These are phyloP conservation scores for Masnerella sp. DNA, from an alignment of 2,888 invertebrate species.

Conservation along the genomic window DNA sequence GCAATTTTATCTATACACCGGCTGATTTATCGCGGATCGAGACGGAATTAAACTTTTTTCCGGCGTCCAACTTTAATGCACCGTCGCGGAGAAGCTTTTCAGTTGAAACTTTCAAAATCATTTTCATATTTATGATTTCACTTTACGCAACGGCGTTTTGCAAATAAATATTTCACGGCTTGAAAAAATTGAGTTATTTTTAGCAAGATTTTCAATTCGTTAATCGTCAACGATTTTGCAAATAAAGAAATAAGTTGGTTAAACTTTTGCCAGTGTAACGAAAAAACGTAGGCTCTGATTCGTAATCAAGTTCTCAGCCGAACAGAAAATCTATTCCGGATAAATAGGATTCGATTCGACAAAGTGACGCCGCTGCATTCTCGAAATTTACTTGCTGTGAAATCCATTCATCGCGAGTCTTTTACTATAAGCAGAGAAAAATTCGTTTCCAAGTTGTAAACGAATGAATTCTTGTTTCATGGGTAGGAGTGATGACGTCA, in stretches of 20 bases:
- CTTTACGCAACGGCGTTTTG: too few species aligned
- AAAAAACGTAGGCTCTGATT: too few species aligned
- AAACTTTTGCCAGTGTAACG: too few species aligned
- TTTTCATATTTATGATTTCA: not conserved
- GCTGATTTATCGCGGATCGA: slow-evolving; percentile 7
- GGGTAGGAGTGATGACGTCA: too few species aligned
- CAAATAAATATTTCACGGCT: too few species aligned
- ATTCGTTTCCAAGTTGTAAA: slow-evolving; percentile 1
- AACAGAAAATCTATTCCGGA: slow-evolving; percentile 1
- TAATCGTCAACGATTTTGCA: too few species aligned
- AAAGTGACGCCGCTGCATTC: slow-evolving; percentile 6
- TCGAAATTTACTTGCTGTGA: slow-evolving; percentile 2
- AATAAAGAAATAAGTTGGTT: too few species aligned
- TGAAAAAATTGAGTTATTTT: too few species aligned
- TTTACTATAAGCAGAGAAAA: not conserved
- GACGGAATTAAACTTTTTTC: slow-evolving; percentile 11
- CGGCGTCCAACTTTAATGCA: slow-evolving; percentile 4
- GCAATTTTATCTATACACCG: slow-evolving; percentile 7
- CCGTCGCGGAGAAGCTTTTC: not conserved
- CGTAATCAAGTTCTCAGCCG: too few species aligned
- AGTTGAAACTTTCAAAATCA: not conserved
- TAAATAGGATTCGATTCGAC: slow-evolving; percentile 11
- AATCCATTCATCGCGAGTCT: slow-evolving; percentile 10
- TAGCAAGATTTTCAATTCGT: too few species aligned
- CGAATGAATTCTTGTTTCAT: not conserved